phyloP scores from a whole-genome alignment of 2,888 invertebrate species.

The Cheilosia grossa region DNA sequence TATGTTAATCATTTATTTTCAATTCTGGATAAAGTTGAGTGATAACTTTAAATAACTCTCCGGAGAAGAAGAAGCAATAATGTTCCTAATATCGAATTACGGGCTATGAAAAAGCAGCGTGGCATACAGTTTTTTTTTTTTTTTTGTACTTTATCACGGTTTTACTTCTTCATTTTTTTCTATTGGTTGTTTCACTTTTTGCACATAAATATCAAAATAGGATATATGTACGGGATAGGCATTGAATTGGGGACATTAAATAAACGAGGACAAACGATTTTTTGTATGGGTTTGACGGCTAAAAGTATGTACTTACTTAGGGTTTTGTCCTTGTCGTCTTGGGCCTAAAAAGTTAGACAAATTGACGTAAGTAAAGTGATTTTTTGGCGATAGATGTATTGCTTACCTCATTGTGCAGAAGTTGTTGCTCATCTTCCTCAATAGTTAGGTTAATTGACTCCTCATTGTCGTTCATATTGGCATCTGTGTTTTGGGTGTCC shows the following conservation, averaged over 20 bases:
- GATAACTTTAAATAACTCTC: slow-evolving; percentile 30
- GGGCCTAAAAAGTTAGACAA: slow-evolving; percentile 77
- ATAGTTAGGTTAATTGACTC: slow-evolving; percentile 92
- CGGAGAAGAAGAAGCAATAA: slow-evolving; percentile 27
- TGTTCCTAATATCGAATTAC: slow-evolving; percentile 30
- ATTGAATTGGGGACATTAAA: slow-evolving; percentile 8
- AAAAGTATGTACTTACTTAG: slow-evolving; percentile 84
- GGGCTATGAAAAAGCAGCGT: slow-evolving; percentile 4
- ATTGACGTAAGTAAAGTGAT: neutral
- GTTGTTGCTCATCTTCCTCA: slow-evolving; percentile 90
- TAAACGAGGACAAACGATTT: neutral
- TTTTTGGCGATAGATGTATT: neutral
- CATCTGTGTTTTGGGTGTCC: slow-evolving; percentile 77
- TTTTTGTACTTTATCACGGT: slow-evolving; percentile 26
- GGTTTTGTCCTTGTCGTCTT: slow-evolving; percentile 85
- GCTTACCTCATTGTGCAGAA: slow-evolving; percentile 90
- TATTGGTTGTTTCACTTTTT: slow-evolving; percentile 30
- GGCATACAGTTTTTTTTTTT: neutral
- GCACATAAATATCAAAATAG: slow-evolving; percentile 21
- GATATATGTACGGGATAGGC: slow-evolving; percentile 5
- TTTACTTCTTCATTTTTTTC: neutral
- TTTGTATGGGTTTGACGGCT: neutral
- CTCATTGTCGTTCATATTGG: slow-evolving; percentile 86
- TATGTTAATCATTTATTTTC: slow-evolving; percentile 55
- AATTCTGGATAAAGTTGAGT: slow-evolving; percentile 56